These are phyloP conservation scores for Tricholauxania praeusta DNA, from an alignment of 2,888 invertebrate genomes.

Conservation along the genomic window DNA sequence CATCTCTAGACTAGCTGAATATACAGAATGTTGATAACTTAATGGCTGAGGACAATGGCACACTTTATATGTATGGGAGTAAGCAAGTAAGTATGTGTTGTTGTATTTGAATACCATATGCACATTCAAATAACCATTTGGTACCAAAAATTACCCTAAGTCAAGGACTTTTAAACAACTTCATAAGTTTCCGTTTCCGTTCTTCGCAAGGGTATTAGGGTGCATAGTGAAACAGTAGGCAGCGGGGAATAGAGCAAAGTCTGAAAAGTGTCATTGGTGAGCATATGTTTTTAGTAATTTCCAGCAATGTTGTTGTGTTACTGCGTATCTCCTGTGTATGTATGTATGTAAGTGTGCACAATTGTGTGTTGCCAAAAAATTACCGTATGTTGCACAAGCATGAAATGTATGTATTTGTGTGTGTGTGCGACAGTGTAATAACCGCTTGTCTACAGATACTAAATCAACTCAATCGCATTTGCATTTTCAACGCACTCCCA, in stretches of 20 bases:
- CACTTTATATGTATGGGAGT: conserved; percentile 34
- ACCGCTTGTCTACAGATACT: conserved; percentile 59
- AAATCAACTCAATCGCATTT: conserved; percentile 59
- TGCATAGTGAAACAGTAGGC: neutral
- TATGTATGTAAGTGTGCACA: conserved; percentile 19
- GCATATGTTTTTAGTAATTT: conserved; percentile 35
- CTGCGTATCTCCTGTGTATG: conserved; percentile 22
- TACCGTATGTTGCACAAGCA: conserved; percentile 39
- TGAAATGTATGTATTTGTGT: conserved; percentile 10
- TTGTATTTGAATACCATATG: conserved; percentile 14
- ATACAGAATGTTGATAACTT: conserved; percentile 53
- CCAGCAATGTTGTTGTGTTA: conserved; percentile 26
- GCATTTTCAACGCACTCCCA: conserved; percentile 40
- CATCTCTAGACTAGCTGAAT: too few species aligned
- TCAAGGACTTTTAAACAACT: conserved; percentile 55
- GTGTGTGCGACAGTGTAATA: conserved; percentile 32
- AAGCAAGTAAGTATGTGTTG: neutral
- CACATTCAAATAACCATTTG: conserved; percentile 45
- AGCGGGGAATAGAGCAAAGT: neutral
- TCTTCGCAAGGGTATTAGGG: neutral
- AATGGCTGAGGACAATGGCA: conserved; percentile 54
- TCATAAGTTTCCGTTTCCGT: conserved; percentile 48
- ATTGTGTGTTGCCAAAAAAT: conserved; percentile 39
- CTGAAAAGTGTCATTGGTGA: conserved; percentile 6
- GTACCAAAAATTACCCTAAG: conserved; percentile 51